Evolutionary conservation across 2,797 vertebrate genomes (phyloP).

Genomic region (Myripristis jacobus): DNA sequence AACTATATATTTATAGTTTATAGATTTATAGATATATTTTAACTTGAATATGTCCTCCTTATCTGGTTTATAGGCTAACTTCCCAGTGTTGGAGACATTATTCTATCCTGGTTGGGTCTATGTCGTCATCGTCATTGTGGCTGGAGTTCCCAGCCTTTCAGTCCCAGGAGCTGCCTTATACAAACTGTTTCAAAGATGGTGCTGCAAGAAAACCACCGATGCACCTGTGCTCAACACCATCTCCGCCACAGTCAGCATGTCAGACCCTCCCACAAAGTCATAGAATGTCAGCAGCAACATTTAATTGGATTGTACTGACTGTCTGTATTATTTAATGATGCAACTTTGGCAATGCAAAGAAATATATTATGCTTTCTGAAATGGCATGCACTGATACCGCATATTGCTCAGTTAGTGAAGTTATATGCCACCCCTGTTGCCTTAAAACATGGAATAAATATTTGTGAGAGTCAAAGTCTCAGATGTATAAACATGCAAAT

Average conservation of each 20-base stretch:
- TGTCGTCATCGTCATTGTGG: conserved; percentile 82
- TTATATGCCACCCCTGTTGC: too few species aligned
- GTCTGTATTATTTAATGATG: not conserved
- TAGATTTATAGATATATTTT: not conserved
- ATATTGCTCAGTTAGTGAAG: too few species aligned
- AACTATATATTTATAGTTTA: too few species aligned
- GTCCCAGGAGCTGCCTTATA: conserved; percentile 83
- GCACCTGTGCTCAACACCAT: conserved; percentile 3
- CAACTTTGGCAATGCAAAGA: not conserved
- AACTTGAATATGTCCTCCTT: not conserved
- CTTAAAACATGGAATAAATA: too few species aligned
- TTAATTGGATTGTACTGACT: not conserved
- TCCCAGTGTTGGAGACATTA: conserved; percentile 42
- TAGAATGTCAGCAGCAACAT: not conserved
- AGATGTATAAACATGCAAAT: too few species aligned
- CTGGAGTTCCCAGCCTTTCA: conserved; percentile 82
- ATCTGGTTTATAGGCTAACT: conserved; percentile 12
- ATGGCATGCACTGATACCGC: too few species aligned
- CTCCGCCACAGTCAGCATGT: conserved; percentile 28
- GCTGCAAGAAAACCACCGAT: conserved; percentile 39
- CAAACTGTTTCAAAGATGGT: conserved; percentile 74
- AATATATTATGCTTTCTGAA: not conserved
- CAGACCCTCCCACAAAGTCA: not conserved
- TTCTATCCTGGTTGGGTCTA: conserved; percentile 85
- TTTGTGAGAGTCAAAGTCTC: too few species aligned